These are phyloP conservation scores for Limonius californicus DNA, from an alignment of 1,140 invertebrate genomes.

Conservation along the genomic window DNA sequence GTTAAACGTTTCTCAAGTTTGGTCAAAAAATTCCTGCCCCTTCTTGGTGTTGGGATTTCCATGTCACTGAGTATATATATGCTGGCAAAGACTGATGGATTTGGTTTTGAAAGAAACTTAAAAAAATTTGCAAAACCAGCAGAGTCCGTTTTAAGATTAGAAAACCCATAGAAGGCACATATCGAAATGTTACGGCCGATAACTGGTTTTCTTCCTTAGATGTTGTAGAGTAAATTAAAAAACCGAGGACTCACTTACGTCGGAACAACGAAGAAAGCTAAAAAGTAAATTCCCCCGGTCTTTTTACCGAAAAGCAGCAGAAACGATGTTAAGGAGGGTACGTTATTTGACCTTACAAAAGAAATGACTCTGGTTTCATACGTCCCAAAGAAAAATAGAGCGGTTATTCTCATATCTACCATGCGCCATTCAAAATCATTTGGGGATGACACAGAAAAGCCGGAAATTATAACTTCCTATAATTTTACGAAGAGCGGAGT, in stretches of 20 bases:
- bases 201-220: no score
- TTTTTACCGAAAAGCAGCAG: constrained; percentile 27
- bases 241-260: constrained; percentile 34
- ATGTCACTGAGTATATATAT: constrained; percentile 39
- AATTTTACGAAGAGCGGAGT: not conserved
- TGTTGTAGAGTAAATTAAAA: constrained; percentile 22
- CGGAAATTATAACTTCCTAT: constrained; percentile 29
- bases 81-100: constrained; percentile 40
- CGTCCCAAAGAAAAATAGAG: constrained; percentile 32
- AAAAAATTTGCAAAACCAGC: constrained; percentile 28
- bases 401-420: constrained; percentile 40
- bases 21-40: no score
- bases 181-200: constrained; percentile 40
- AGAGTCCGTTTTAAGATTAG: constrained; percentile 22
- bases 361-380: constrained; percentile 33
- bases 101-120: constrained; percentile 27
- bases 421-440: constrained; percentile 35
- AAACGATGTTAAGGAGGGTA: constrained; percentile 11
- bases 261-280: constrained; percentile 42
- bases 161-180: constrained; percentile 32
- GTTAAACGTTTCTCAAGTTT: no score
- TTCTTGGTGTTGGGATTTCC: no score
- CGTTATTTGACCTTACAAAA: constrained; percentile 35
- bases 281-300: constrained; percentile 41
- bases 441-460: constrained; percentile 33